Evolutionary conservation across 2,797 vertebrate genomes (phyloP).

Genomic region (Enteromius mattozi): DNA sequence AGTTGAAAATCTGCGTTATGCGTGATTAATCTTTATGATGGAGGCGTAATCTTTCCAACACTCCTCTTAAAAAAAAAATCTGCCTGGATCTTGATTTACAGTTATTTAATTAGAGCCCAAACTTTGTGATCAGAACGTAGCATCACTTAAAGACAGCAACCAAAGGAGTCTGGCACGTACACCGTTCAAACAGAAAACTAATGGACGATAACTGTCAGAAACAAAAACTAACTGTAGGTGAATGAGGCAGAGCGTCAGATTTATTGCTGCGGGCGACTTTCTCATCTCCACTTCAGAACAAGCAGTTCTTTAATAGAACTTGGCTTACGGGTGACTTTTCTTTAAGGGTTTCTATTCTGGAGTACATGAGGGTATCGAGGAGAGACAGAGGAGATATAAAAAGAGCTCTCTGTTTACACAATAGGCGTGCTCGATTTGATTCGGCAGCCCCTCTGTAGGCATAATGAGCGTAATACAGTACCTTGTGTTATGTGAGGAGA

Average conservation of each 20-base stretch:
- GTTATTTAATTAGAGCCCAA: slow-evolving; percentile 24
- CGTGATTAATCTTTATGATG: slow-evolving; percentile 25
- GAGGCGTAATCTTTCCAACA: background rate
- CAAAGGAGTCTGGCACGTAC: slow-evolving; percentile 4
- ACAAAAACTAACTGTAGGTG: slow-evolving; percentile 31
- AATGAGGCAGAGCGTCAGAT: slow-evolving; percentile 34
- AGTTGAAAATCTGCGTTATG: background rate
- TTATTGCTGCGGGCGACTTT: slow-evolving; percentile 33
- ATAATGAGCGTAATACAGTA: slow-evolving; percentile 49
- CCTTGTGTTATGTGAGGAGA: slow-evolving; percentile 49
- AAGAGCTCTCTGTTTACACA: slow-evolving; percentile 53
- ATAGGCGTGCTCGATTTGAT: slow-evolving; percentile 46
- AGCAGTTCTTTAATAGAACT: slow-evolving; percentile 40
- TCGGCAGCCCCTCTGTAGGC: slow-evolving; percentile 46
- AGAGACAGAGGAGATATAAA: slow-evolving; percentile 19
- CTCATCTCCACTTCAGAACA: slow-evolving; percentile 41
- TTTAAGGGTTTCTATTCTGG: slow-evolving; percentile 47
- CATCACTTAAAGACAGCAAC: slow-evolving; percentile 4
- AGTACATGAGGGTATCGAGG: slow-evolving; percentile 25
- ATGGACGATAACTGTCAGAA: slow-evolving; percentile 39
- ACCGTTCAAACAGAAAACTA: slow-evolving; percentile 27
- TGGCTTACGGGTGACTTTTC: slow-evolving; percentile 43
- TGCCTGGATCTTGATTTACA: slow-evolving; percentile 17
- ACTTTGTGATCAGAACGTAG: slow-evolving; percentile 13
- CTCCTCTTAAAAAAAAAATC: background rate